These are phyloP conservation scores for Tetranychus piercei DNA, from an alignment of 2,888 invertebrate genomes.

Conservation along the genomic window DNA sequence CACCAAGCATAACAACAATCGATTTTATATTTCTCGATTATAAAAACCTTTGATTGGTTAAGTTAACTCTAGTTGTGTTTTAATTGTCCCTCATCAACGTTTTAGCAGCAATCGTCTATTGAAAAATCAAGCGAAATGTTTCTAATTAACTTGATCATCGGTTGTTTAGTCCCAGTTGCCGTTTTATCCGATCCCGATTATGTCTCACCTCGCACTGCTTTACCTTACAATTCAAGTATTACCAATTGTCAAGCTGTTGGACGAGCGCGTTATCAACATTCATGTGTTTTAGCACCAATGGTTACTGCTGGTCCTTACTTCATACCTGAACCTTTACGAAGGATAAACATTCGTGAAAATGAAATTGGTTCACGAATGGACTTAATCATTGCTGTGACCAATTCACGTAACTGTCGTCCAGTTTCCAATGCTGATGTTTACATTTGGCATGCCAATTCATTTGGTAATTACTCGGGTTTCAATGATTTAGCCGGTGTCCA, in stretches of 20 bases:
- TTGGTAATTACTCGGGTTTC: slow-evolving; percentile 17
- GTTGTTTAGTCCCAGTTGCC: not conserved
- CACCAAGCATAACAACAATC: too few species aligned
- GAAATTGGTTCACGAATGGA: slow-evolving; percentile 12
- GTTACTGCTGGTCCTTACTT: slow-evolving; percentile 19
- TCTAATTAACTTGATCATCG: not conserved
- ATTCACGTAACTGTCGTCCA: slow-evolving; percentile 17
- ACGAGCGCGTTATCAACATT: not conserved
- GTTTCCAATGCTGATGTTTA: slow-evolving; percentile 16
- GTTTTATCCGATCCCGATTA: not conserved
- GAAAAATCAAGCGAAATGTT: not conserved
- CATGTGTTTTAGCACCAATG: slow-evolving; percentile 19
- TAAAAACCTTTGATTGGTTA: too few species aligned
- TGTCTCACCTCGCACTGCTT: not conserved
- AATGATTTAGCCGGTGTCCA: not conserved
- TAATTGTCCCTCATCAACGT: too few species aligned
- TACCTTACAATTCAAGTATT: not conserved
- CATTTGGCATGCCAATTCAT: slow-evolving; percentile 18
- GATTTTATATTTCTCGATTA: too few species aligned
- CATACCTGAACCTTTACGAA: slow-evolving; percentile 8
- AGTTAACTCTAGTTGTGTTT: too few species aligned
- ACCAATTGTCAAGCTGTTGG: not conserved
- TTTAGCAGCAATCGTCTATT: too few species aligned
- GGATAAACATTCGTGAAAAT: slow-evolving; percentile 17
- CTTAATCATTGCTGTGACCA: slow-evolving; percentile 14